These are phyloP conservation scores for Drosophila pandora DNA, from an alignment of 1,140 invertebrate species.

Conservation along the genomic window DNA sequence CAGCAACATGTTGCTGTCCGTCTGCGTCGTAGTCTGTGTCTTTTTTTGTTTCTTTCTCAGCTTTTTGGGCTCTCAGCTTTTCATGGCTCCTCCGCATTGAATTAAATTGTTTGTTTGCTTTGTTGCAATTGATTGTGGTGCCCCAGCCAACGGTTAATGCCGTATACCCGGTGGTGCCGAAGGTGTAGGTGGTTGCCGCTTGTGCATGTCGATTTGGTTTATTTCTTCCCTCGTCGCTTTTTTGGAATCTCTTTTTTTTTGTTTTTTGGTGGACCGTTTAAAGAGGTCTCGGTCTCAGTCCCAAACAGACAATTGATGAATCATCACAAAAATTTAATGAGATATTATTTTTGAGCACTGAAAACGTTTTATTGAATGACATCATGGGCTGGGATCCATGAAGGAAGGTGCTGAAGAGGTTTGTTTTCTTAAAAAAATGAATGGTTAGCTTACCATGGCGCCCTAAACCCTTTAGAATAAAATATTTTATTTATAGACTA, in stretches of 20 bases:
- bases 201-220: constrained; percentile 62
- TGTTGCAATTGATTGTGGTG: constrained; percentile 79
- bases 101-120: constrained; percentile 83
- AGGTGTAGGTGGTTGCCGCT: constrained; percentile 50
- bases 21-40: constrained; percentile 43
- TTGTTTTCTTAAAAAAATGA: not conserved
- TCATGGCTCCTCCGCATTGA: constrained; percentile 74
- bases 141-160: constrained; percentile 77
- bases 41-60: constrained; percentile 51
- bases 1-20: constrained; percentile 69
- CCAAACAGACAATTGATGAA: constrained; percentile 50
- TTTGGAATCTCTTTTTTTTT: constrained; percentile 18
- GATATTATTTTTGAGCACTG: constrained; percentile 58
- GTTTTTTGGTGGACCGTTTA: constrained; percentile 41
- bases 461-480: not conserved
- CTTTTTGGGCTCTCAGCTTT: constrained; percentile 43
- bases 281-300: constrained; percentile 35
- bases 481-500: not conserved
- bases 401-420: constrained; percentile 9
- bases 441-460: not conserved
- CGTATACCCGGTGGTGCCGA: constrained; percentile 49
- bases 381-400: constrained; percentile 43
- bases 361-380: constrained; percentile 56
- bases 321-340: constrained; percentile 78
- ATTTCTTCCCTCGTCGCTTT: constrained; percentile 12